Evolutionary conservation across 1,140 invertebrate genomes (phyloP).

Genomic region (Microplitis mediator): DNA sequence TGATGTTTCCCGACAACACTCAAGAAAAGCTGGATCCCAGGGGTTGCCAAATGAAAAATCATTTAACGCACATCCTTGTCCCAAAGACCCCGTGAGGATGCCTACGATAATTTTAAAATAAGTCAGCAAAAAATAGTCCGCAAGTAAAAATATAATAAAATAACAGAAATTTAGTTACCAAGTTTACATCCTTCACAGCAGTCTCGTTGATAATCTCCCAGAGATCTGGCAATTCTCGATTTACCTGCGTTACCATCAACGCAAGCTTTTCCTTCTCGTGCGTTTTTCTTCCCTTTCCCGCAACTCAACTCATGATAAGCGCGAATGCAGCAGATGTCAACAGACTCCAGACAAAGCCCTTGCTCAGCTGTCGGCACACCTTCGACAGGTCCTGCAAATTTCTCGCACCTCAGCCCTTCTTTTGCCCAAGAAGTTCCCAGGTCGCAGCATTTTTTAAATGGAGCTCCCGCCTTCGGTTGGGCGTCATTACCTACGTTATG

Average conservation of each 20-base stretch:
- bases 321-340: constrained; percentile 63
- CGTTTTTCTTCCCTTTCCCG: constrained; percentile 59
- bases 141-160: not conserved
- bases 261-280: constrained; percentile 57
- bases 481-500: constrained; percentile 19
- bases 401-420: constrained; percentile 59
- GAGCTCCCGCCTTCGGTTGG: constrained; percentile 49
- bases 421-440: constrained; percentile 61
- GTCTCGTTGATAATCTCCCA: constrained; percentile 58
- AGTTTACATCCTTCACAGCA: constrained; percentile 67
- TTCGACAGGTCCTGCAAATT: constrained; percentile 58
- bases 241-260: constrained; percentile 17
- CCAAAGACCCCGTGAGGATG: constrained; percentile 57
- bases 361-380: constrained; percentile 58
- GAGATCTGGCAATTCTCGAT: constrained; percentile 25
- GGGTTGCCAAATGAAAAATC: constrained; percentile 61
- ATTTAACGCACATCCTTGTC: constrained; percentile 59
- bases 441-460: constrained; percentile 63
- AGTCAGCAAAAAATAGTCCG: too few species aligned
- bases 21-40: constrained; percentile 63
- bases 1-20: constrained; percentile 61
- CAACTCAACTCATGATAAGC: constrained; percentile 56
- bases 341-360: constrained; percentile 59
- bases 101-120: constrained; percentile 37
- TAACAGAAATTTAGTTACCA: constrained; percentile 40